Evolutionary conservation across 1,140 invertebrate genomes (phyloP).

Genomic region (Lerema accius): DNA sequence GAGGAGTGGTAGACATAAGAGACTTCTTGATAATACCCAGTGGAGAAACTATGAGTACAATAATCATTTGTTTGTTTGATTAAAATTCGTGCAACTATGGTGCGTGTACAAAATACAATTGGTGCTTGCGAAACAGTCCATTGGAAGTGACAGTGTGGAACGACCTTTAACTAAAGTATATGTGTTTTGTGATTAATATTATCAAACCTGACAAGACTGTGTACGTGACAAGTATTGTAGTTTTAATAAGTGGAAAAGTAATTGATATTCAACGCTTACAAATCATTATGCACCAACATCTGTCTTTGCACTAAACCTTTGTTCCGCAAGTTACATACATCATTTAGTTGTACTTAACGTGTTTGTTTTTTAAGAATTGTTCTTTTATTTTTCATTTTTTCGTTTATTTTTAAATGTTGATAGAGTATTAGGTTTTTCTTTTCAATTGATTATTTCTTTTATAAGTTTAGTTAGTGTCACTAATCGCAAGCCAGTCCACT

Average conservation of each 20-base stretch:
- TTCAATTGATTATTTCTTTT: conserved; percentile 37
- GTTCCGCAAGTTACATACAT: conserved; percentile 44
- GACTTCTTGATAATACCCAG: conserved; percentile 49
- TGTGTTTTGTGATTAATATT: conserved; percentile 24
- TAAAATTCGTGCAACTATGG: conserved; percentile 52
- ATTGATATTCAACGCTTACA: conserved; percentile 13
- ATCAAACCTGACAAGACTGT: conserved; percentile 53
- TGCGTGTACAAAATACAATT: conserved; percentile 53
- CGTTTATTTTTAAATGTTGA: conserved; percentile 36
- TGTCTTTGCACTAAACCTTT: conserved; percentile 42
- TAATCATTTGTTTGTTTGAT: conserved; percentile 13
- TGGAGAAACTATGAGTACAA: conserved; percentile 11
- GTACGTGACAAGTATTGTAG: conserved; percentile 63
- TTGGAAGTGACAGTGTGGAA: conserved; percentile 22
- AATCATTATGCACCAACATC: background rate
- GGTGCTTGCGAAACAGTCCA: conserved; percentile 51
- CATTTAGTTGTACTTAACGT: conserved; percentile 64
- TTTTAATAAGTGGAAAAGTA: conserved; percentile 34
- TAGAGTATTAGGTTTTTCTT: conserved; percentile 37
- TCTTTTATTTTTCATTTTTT: conserved; percentile 50
- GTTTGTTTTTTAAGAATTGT: conserved; percentile 48
- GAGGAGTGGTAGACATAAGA: conserved; percentile 66
- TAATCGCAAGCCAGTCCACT: conserved; percentile 13
- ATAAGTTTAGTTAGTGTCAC: conserved; percentile 27
- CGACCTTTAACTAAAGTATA: conserved; percentile 10